Base-by-base conservation (phyloP, 2,797 vertebrate genomes). In the Spinus olivaceus region DNA sequence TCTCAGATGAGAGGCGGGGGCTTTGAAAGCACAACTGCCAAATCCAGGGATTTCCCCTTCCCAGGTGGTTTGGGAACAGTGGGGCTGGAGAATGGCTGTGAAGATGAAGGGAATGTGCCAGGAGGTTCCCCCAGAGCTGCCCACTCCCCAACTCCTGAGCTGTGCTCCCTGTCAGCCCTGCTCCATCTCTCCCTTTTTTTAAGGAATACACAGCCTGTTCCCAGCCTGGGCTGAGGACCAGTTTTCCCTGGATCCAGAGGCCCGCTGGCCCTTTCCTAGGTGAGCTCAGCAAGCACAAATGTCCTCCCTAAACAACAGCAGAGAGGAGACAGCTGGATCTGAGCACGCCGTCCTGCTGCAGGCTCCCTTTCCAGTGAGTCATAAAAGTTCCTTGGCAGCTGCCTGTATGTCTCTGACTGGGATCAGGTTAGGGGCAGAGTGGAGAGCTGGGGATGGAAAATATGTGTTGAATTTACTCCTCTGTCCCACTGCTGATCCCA, bases 341-440 rank as follows among this genome's bases (percentile, higher is more conserved):
- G 3, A 87, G 33, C 24, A 0, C 51, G 33, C 69, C 4, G 64
- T 12, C 44, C 91, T 86, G 88, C 47, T 67, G 87, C 90, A 74
- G 63, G 64, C 96, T 96, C 94, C 73, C 79, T 94, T 89, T 88
- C 67, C 44, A 90, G 90, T 97, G 96, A 97, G 10, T 97, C 97
- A 97, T 80, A 60, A 78, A 87, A 92, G 94, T 78, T 96, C 93
- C 82, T 86, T 97, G 96, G 96, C 95, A 95, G 95, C 91, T 23
- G 51, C 73, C 53, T 50, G 80, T 51, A 92, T 94, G 39, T 95
- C 81, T 96, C 95, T 92, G 32, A 92, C 88, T 92, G 95, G 96
- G 97, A 97, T 97, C 97, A 97, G 96, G 94, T 90, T 96, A 81
- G 95, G 92, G 94, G 85, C 95, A 97, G 49, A n/a, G 88, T n/a